phyloP scores from a whole-genome alignment of 2,888 invertebrate species.

The Conus canariensis region DNA sequence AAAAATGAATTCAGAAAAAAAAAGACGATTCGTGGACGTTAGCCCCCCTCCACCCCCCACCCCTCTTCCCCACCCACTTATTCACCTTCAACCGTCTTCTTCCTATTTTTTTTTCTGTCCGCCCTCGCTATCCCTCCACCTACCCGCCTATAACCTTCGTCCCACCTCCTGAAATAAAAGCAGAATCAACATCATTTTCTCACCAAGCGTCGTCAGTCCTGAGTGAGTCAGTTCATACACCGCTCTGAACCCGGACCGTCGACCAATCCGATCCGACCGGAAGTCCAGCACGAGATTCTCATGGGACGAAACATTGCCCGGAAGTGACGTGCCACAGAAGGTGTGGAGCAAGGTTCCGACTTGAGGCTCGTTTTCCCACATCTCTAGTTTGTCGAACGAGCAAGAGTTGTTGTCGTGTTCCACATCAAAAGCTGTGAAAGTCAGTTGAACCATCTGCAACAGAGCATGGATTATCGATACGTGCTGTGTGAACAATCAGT shows the following conservation, averaged over 20 bases:
- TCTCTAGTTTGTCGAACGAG: constrained; percentile 44
- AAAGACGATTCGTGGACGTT: too few species aligned
- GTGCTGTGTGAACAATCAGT: neutral
- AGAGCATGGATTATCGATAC: neutral
- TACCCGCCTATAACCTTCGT: too few species aligned
- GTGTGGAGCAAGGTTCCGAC: constrained; percentile 37
- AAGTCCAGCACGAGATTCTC: constrained; percentile 54
- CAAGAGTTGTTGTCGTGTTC: constrained; percentile 41
- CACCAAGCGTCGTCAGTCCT: neutral
- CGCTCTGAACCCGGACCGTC: constrained; percentile 55
- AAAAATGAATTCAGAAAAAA: too few species aligned
- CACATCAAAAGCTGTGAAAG: constrained; percentile 45
- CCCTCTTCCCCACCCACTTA: too few species aligned
- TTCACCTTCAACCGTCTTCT: too few species aligned
- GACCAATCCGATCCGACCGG: constrained; percentile 50
- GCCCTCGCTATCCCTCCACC: too few species aligned
- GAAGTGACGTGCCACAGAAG: constrained; percentile 48
- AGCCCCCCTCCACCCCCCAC: too few species aligned
- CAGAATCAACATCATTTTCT: neutral
- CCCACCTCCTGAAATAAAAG: too few species aligned
- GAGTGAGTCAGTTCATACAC: constrained; percentile 40
- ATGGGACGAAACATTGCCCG: constrained; percentile 51
- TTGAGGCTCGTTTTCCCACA: constrained; percentile 33
- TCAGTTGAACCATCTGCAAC: constrained; percentile 44
- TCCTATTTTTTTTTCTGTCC: too few species aligned